Base-by-base conservation (phyloP, 2,113 vertebrate species). In the Aegithalos caudatus region DNA sequence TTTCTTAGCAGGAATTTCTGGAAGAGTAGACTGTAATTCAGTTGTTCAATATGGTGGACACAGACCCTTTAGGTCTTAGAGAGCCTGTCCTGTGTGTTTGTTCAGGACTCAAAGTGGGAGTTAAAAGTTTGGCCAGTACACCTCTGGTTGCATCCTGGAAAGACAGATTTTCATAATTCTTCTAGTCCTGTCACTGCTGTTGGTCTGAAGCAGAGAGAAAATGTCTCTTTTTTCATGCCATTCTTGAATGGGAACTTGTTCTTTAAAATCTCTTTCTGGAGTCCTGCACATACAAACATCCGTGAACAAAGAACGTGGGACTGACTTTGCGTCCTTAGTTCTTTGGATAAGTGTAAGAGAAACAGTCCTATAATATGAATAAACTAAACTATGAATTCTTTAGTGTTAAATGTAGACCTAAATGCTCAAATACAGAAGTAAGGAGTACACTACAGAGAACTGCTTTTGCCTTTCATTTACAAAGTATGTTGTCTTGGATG, bases 401-500 rank as follows among this genome's bases (percentile, higher is more conserved):
- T 29, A 2, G 5, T 57, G 15, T 65, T 76, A 61, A 87, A 57
- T 3, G 0, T 14, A 70, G 37, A 44, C 14, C 33, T 81, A 14
- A 88, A 80, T 42, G 60, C 58, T 67, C 12, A 71, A 69, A 74
- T 81, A 19, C 0, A 1, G 50, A 91, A 90, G 82, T 90, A 53
- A 91, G 77, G 33, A 62, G 47, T 25, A 24, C 11, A 8, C 53
- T 53, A 8, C 42, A 70, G 62, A 86, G 67, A 93, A 16, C 45
- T 69, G 82, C 33, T 67, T 85, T 92, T 90, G 74, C 76, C 62
- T 94, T 53, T 86, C 25, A 47, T 90, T 90, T 62, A 50, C 37
- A 70, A 93, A 92, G 11, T 87, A 92, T 86, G 86, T 70, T 4
- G 1, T 94, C 67, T 88, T 95, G 95, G 86, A 86, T 90, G 80